Percentiles rank a stretch among this genome's conserved stretches.
Conservation (phyloP, 2,113 vertebrate genomes). For the Corydoras maculifer region DNA sequence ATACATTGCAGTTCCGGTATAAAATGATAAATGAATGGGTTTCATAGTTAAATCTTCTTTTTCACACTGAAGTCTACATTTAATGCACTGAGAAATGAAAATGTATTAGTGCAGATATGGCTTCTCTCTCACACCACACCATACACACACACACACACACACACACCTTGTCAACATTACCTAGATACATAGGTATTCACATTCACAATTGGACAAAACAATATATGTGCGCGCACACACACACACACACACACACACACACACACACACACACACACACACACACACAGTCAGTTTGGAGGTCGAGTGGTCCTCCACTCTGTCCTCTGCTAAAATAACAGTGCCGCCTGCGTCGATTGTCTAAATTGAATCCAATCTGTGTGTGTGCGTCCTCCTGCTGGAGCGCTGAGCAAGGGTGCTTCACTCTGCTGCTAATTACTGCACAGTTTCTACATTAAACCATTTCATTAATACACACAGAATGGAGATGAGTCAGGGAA, state of each 20-base stretch:
- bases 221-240: slow-evolving; percentile 10
- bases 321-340: slow-evolving; percentile 67
- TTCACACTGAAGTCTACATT: too few species aligned
- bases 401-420: slow-evolving; percentile 50
- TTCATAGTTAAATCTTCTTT: too few species aligned
- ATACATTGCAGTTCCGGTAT: too few species aligned
- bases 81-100: too few species aligned
- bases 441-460: slow-evolving; percentile 34
- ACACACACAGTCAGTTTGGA: slow-evolving; percentile 47
- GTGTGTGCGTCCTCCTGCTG: slow-evolving; percentile 52
- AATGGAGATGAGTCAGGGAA: slow-evolving; percentile 18
- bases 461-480: slow-evolving; percentile 32
- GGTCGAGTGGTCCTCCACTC: slow-evolving; percentile 62
- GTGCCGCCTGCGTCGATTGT: slow-evolving; percentile 54
- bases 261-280: slow-evolving; percentile 10
- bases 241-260: slow-evolving; percentile 24
- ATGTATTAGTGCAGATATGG: too few species aligned
- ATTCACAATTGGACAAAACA: slow-evolving; percentile 22
- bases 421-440: slow-evolving; percentile 43
- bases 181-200: background rate
- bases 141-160: slow-evolving; percentile 16
- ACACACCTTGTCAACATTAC: slow-evolving; percentile 13
- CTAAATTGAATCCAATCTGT: slow-evolving; percentile 53
- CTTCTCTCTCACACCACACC: too few species aligned
- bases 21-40: too few species aligned